A percentile compares a stretch with the other conserved stretches of the same genome.
Conservation (phyloP, 2,888 invertebrate genomes). For the Trachelus iudaicus region DNA sequence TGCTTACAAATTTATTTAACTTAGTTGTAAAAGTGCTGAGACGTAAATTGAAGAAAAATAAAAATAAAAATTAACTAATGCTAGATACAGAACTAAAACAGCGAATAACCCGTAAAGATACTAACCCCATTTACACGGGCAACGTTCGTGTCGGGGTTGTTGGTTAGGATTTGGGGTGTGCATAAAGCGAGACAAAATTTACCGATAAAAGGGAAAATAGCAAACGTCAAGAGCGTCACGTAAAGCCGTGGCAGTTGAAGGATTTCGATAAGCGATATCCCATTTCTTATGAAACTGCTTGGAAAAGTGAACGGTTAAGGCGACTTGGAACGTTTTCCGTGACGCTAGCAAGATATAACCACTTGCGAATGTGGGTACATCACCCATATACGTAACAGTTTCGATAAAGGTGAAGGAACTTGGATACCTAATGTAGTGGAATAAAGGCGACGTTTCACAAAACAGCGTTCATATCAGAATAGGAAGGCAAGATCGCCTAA, state of each 20-base stretch:
- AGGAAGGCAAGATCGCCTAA: background rate
- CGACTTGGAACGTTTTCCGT: background rate
- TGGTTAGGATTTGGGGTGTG: background rate
- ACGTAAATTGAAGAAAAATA: background rate
- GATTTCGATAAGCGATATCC: background rate
- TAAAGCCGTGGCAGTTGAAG: background rate
- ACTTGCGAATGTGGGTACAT: constrained; percentile 3
- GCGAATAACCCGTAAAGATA: background rate
- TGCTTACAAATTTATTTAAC: too few relatives aligned
- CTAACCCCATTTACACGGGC: background rate
- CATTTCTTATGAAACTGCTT: constrained; percentile 1
- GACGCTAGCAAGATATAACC: background rate
- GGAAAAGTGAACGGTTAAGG: constrained; percentile 1
- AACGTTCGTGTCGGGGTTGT: background rate
- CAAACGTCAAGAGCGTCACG: background rate
- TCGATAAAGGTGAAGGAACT: constrained; percentile 14
- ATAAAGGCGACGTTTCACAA: constrained; percentile 28
- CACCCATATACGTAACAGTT: background rate
- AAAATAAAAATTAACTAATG: background rate
- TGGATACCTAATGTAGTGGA: constrained; percentile 29
- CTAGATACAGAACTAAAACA: background rate
- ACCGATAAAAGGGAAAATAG: background rate
- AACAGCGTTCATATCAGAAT: constrained; percentile 22
- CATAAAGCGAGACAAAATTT: background rate
- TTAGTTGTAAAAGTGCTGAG: background rate